These are phyloP conservation scores for Rhingia rostrata DNA, from an alignment of 2,888 invertebrate species.

Conservation along the genomic window DNA sequence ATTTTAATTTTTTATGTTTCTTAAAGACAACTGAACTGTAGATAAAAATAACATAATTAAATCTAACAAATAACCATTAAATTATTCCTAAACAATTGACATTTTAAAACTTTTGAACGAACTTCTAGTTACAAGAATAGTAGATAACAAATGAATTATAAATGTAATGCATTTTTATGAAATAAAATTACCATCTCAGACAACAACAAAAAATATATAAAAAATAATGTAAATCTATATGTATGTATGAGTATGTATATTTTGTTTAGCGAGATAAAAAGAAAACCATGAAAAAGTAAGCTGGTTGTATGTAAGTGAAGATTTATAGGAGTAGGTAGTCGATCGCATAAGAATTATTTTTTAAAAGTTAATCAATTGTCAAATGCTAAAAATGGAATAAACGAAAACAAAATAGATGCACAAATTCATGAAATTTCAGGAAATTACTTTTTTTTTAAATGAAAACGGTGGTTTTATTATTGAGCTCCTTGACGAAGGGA, in stretches of 20 bases:
- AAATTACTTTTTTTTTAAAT: too few species aligned
- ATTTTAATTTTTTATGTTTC: not conserved
- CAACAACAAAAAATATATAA: not conserved
- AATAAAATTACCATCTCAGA: slow-evolving; percentile 21
- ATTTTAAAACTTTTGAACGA: slow-evolving; percentile 12
- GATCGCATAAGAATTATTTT: slow-evolving; percentile 43
- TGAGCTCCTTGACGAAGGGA: too few species aligned
- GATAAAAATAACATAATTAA: slow-evolving; percentile 30
- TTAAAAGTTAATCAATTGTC: slow-evolving; percentile 37
- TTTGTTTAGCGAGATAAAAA: not conserved
- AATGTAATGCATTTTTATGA: slow-evolving; percentile 22
- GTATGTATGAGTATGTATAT: slow-evolving; percentile 24
- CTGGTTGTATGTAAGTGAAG: not conserved
- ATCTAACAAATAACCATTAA: slow-evolving; percentile 14
- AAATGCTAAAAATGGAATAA: slow-evolving; percentile 3
- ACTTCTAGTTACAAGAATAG: slow-evolving; percentile 7
- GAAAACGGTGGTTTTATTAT: not conserved
- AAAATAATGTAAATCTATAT: slow-evolving; percentile 15
- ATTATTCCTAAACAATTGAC: slow-evolving; percentile 6
- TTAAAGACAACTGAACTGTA: slow-evolving; percentile 19
- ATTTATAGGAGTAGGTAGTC: slow-evolving; percentile 38
- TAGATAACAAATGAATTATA: slow-evolving; percentile 10
- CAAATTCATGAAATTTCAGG: slow-evolving; percentile 23
- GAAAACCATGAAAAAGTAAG: slow-evolving; percentile 8
- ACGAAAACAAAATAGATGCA: slow-evolving; percentile 55